Conservation (phyloP, 1,140 invertebrate genomes). For the Potamilus streckersoni region DNA sequence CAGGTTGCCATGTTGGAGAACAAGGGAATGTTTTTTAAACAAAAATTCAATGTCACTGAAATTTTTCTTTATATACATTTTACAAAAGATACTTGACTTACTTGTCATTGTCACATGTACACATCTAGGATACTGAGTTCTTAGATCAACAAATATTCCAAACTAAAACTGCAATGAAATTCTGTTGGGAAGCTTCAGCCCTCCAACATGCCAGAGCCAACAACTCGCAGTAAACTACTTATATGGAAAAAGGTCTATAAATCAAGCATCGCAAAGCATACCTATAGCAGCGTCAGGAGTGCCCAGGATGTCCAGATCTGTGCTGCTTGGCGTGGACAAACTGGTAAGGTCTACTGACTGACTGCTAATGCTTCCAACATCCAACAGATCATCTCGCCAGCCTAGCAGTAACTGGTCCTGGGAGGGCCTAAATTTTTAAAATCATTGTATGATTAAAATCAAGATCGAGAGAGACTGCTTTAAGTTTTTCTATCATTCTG, state of each 20-base stretch:
- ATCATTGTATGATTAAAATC: too few species aligned
- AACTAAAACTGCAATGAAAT: not conserved
- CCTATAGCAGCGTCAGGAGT: slow-evolving; percentile 40
- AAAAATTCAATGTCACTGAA: too few species aligned
- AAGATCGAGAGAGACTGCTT: too few species aligned
- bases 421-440: slow-evolving; percentile 17
- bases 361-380: slow-evolving; percentile 6
- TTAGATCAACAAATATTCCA: not conserved
- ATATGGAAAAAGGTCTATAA: not conserved
- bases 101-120: not conserved
- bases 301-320: slow-evolving; percentile 21
- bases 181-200: not conserved
- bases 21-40: too few species aligned
- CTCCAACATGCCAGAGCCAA: not conserved
- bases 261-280: slow-evolving; percentile 1
- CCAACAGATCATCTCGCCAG: slow-evolving; percentile 38
- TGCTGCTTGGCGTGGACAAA: slow-evolving; percentile 10
- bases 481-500: too few species aligned
- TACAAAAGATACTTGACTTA: too few species aligned
- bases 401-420: slow-evolving; percentile 39
- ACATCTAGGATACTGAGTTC: not conserved
- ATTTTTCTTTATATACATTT: too few species aligned
- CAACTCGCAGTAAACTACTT: not conserved
- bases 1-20: too few species aligned
- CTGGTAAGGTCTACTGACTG: slow-evolving; percentile 21